Conservation (phyloP, 2,888 invertebrate genomes). For the Philonicus albiceps region DNA sequence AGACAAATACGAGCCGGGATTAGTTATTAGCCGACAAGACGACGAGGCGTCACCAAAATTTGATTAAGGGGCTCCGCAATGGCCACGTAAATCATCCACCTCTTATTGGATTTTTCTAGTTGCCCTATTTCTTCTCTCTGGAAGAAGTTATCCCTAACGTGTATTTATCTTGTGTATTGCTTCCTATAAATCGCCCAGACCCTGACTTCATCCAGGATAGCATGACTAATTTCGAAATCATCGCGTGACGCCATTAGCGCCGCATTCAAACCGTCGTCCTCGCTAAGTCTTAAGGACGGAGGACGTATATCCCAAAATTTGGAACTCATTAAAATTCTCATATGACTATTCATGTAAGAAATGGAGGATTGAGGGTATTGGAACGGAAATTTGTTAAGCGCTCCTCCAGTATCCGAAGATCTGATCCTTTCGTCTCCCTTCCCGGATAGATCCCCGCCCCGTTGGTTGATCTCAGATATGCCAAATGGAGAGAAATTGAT, state of each 20-base stretch:
- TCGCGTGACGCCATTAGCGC: neutral
- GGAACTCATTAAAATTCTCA: neutral
- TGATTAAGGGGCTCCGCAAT: slow-evolving; percentile 16
- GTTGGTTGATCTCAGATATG: neutral
- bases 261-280: neutral
- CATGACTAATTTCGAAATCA: neutral
- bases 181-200: neutral
- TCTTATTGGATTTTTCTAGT: neutral
- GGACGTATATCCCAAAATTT: neutral
- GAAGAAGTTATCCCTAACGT: neutral
- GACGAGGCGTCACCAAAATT: neutral
- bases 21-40: neutral
- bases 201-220: neutral
- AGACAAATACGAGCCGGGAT: neutral
- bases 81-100: neutral
- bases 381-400: neutral
- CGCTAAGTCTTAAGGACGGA: neutral
- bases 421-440: neutral
- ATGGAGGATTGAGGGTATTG: neutral
- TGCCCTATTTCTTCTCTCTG: neutral
- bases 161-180: neutral
- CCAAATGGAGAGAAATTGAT: neutral
- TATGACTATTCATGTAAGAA: neutral
- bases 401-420: neutral
- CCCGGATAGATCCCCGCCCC: neutral